Percentiles rank a stretch among this genome's conserved stretches.
These are phyloP conservation scores for Eptatretus burgeri DNA, from an alignment of 2,113 vertebrate genomes.

Conservation along the genomic window DNA sequence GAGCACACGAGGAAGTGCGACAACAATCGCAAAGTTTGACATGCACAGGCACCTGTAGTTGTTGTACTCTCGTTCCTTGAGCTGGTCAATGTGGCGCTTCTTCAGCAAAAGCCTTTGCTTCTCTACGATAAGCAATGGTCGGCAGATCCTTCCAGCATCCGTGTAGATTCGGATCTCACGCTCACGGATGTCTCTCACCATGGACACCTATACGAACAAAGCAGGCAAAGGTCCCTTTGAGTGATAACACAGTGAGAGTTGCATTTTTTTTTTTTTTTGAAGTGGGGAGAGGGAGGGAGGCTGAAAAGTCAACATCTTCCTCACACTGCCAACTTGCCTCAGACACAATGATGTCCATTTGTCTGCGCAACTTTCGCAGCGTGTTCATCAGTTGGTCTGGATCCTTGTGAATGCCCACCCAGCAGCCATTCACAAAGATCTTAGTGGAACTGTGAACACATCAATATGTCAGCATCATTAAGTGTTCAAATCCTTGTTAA, in stretches of 20 bases:
- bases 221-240: slow-evolving; percentile 6
- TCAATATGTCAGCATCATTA: no score
- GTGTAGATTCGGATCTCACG: slow-evolving; percentile 92
- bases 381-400: slow-evolving; percentile 97
- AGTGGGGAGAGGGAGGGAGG: no score
- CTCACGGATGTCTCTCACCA: slow-evolving; percentile 88
- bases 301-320: no score
- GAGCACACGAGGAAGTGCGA: no score
- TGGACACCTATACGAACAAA: slow-evolving; percentile 36
- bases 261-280: no score
- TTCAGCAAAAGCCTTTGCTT: slow-evolving; percentile 85
- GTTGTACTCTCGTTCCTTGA: slow-evolving; percentile 92
- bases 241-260: no score
- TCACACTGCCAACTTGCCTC: slow-evolving; percentile 25
- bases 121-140: slow-evolving; percentile 77
- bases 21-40: no score
- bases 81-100: slow-evolving; percentile 77
- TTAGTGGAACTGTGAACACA: slow-evolving; percentile 45
- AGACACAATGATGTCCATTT: slow-evolving; percentile 98
- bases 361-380: slow-evolving; percentile 54
- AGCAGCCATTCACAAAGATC: slow-evolving; percentile 96
- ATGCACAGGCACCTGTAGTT: slow-evolving; percentile 51
- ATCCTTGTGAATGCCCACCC: slow-evolving; percentile 98
- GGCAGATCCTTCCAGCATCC: slow-evolving; percentile 69
- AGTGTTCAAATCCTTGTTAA: no score